Evolutionary conservation across 37 sponge, comb jelly and placozoan genomes (phyloP).

Genomic region (Beroe ovata): DNA sequence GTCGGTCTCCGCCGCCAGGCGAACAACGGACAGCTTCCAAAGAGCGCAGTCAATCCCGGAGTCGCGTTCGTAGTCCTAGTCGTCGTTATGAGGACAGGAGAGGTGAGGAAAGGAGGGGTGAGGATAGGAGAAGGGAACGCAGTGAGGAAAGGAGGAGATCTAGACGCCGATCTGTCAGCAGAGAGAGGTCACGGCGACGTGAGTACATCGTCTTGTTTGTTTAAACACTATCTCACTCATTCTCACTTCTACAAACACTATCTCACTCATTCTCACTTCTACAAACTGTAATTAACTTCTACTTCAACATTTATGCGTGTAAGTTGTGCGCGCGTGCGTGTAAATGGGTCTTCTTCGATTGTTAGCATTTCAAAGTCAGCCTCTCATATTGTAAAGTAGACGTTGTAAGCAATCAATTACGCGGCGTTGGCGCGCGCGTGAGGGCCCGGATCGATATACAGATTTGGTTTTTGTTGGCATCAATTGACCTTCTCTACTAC

Average conservation of each 20-base stretch:
- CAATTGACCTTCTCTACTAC: too few species aligned
- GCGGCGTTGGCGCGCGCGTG: background rate
- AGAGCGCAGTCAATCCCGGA: constrained; percentile 9
- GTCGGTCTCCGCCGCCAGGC: background rate
- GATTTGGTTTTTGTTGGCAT: too few species aligned
- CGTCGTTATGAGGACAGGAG: background rate
- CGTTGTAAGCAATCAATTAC: background rate
- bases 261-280: too few species aligned
- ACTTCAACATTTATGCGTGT: too few species aligned
- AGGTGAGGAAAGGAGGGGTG: background rate
- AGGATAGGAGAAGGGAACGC: constrained; percentile 37
- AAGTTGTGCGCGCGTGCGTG: too few species aligned
- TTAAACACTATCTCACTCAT: too few species aligned
- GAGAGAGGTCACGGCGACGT: constrained; percentile 1
- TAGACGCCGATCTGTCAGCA: background rate
- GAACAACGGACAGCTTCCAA: constrained; percentile 7
- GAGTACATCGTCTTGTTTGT: background rate
- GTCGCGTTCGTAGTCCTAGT: constrained; percentile 14
- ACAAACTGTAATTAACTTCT: too few species aligned
- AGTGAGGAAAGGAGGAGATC: constrained; percentile 57
- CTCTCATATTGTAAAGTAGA: background rate
- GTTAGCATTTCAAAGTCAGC: background rate
- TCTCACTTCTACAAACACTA: too few species aligned
- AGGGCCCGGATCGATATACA: too few species aligned
- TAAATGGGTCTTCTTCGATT: background rate